Evolutionary conservation across 2,888 invertebrate genomes (phyloP), one percentile per base, ranked within the genome.

Genomic region (Nephrotoma flavescens): DNA sequence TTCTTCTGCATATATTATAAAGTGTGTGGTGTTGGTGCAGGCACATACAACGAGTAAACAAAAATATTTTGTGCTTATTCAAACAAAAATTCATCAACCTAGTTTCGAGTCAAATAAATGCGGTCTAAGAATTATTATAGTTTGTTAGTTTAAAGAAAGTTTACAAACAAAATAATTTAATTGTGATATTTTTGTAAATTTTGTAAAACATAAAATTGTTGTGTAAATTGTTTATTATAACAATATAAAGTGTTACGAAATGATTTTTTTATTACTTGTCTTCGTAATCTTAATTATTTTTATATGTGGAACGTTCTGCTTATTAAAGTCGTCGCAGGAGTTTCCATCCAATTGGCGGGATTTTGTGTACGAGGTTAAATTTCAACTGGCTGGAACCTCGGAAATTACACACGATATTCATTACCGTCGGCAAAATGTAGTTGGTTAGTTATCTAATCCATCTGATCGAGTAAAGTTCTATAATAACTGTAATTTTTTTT

Each of bases 321-420:
- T 91, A 87, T 89, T 90, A 12, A 90, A 90, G 89, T 91, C 92
- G 31, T 90, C 91, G 1, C 92, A 92, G 88, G 90, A 90, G 86
- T 89, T 91, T 88, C 92, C 92, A 57, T 91, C 90, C 86, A 90
- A 89, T 4, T 91, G 90, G 91, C 90, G 89, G 86, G 91, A 92
- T 89, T 90, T 91, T 90, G 90, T 90, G 87, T 90, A 90, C 0
- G 92, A 92, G 88, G 89, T 92, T 5, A 89, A 89, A 41, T 90
- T 91, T 88, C 92, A 92, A 88, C 90, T 89, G 86, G 45, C 90
- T 42, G 92, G 92, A 19, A 89, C 90, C 2, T 44, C 89, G 0
- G 91, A 91, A 6, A 88, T 92, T 9, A 45, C 89, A 6, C 90
- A 91, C n/a, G 92, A 92, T 88, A 90, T 89, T 45, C 87, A 88